These are phyloP conservation scores for Hecatera dysodea DNA, from an alignment of 2,888 invertebrate genomes.

Conservation along the genomic window DNA sequence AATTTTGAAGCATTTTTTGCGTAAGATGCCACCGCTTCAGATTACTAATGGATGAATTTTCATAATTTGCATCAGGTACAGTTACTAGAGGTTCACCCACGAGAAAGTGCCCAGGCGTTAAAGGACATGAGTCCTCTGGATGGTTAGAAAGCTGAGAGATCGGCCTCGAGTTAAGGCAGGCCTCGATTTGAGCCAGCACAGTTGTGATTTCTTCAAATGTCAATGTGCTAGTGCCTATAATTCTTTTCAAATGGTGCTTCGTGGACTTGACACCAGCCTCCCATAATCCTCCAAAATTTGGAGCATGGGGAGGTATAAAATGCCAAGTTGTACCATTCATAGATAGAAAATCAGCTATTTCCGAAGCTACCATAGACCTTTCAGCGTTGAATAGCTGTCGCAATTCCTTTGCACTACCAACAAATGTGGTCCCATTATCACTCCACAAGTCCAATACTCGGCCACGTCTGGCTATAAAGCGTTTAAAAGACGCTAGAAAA, in stretches of 20 bases:
- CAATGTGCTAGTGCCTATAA: constrained; percentile 11
- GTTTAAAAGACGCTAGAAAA: constrained; percentile 7
- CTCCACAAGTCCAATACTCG: constrained; percentile 20
- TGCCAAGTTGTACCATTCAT: constrained; percentile 15
- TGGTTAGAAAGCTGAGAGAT: constrained; percentile 6
- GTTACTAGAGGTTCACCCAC: background rate
- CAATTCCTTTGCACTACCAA: constrained; percentile 12
- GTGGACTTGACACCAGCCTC: background rate
- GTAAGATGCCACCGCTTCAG: constrained; percentile 12
- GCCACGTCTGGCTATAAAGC: constrained; percentile 3
- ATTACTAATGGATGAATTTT: constrained; percentile 1
- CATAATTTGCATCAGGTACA: background rate
- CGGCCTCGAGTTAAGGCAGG: constrained; percentile 3
- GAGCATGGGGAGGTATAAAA: constrained; percentile 9
- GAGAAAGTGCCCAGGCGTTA: constrained; percentile 6
- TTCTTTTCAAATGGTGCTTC: constrained; percentile 15
- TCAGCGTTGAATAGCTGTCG: constrained; percentile 10
- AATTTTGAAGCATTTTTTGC: constrained; percentile 1
- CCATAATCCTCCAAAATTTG: constrained; percentile 14
- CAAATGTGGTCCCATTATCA: constrained; percentile 20
- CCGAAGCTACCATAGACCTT: constrained; percentile 7
- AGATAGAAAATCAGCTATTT: constrained; percentile 11
- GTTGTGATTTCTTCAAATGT: constrained; percentile 21
- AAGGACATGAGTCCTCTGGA: constrained; percentile 3
- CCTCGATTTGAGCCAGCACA: constrained; percentile 2